Conservation (phyloP, 1,140 invertebrate species). For the Augochlora pura region DNA sequence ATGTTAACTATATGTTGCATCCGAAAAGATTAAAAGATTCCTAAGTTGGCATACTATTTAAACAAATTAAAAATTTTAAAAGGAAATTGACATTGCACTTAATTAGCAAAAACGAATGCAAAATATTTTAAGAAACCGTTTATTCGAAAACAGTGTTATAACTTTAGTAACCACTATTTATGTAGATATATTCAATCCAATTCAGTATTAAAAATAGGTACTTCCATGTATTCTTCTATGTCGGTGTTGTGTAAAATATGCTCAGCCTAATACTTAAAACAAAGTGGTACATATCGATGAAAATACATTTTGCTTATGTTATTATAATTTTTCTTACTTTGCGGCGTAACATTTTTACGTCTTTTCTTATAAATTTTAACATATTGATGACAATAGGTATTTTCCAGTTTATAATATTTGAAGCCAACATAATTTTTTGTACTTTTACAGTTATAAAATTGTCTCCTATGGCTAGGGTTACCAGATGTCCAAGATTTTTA, state of each 20-base stretch:
- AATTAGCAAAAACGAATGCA: not conserved
- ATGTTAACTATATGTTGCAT: slow-evolving; percentile 1
- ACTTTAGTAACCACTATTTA: slow-evolving; percentile 8
- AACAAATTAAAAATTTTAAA: slow-evolving; percentile 11
- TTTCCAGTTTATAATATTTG: not conserved
- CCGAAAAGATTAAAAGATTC: not conserved
- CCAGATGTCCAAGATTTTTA: too few relatives aligned
- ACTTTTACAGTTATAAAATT: not conserved
- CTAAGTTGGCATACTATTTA: slow-evolving; percentile 1
- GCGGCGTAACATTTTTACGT: not conserved
- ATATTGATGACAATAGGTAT: not conserved
- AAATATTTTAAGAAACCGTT: slow-evolving; percentile 17
- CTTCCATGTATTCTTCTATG: slow-evolving; percentile 5
- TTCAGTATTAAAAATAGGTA: slow-evolving; percentile 30
- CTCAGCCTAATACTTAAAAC: slow-evolving; percentile 4
- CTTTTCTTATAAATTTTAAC: not conserved
- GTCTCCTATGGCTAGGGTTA: too few relatives aligned
- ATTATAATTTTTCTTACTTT: not conserved
- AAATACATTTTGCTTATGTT: not conserved
- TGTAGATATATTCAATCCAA: slow-evolving; percentile 5
- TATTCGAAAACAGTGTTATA: not conserved
- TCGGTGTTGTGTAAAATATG: slow-evolving; percentile 1
- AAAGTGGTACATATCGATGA: not conserved
- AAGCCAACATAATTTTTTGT: not conserved
- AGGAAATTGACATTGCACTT: not conserved